phyloP scores from a whole-genome alignment of 1,140 invertebrate species.

The Cyphomyrmex costatus region DNA sequence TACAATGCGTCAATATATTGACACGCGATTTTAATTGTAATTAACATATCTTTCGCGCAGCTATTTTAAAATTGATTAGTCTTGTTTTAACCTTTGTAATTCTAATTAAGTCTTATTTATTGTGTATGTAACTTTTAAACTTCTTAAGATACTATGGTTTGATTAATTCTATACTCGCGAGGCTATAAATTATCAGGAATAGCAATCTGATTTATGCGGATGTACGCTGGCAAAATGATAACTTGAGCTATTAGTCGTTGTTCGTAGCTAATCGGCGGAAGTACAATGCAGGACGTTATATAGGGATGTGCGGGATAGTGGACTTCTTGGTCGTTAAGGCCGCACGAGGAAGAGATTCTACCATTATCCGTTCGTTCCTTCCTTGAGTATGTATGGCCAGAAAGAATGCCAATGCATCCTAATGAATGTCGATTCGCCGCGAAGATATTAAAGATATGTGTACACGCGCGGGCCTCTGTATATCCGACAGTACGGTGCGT shows the following conservation, averaged over 20 bases:
- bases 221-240: slow-evolving; percentile 36
- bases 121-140: neutral
- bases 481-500: neutral
- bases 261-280: slow-evolving; percentile 55
- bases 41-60: neutral
- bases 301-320: slow-evolving; percentile 53
- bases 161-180: slow-evolving; percentile 9
- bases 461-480: slow-evolving; percentile 29
- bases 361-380: slow-evolving; percentile 61
- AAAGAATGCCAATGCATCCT: slow-evolving; percentile 75
- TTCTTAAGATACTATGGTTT: neutral
- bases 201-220: slow-evolving; percentile 42
- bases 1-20: neutral
- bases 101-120: neutral
- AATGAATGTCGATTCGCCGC: slow-evolving; percentile 74
- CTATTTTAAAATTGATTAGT: neutral
- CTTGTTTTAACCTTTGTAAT: neutral
- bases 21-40: neutral
- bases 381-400: slow-evolving; percentile 22
- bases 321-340: slow-evolving; percentile 52
- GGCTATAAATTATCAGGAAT: neutral
- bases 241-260: slow-evolving; percentile 36
- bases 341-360: slow-evolving; percentile 55
- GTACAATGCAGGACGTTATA: slow-evolving; percentile 47
- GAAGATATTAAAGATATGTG: slow-evolving; percentile 72